Evolutionary conservation across 37 sponge, comb jelly and placozoan genomes (phyloP).

Genomic region (Chondrilla cf. caribensis): DNA sequence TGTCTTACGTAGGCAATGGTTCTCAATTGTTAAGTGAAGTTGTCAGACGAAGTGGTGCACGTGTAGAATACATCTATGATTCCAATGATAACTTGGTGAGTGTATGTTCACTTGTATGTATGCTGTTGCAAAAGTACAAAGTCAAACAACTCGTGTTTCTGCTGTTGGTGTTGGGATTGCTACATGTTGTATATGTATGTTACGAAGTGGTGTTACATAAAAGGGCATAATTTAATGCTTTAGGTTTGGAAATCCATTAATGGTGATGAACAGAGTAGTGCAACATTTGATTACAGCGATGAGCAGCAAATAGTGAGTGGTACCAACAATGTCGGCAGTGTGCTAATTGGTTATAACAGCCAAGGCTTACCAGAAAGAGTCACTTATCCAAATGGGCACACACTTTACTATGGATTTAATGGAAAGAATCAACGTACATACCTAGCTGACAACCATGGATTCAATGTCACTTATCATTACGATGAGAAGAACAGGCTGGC

Average conservation of each 20-base stretch:
- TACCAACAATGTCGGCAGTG: conserved; percentile 16
- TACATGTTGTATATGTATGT: neutral
- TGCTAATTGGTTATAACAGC: conserved; percentile 10
- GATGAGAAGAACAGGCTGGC: neutral
- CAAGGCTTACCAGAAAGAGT: conserved; percentile 11
- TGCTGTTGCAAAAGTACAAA: too few relatives aligned
- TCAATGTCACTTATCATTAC: conserved; percentile 29
- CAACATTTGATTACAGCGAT: too few relatives aligned
- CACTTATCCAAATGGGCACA: conserved; percentile 32
- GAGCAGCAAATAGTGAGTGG: neutral
- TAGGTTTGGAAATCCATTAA: neutral
- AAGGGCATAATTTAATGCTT: too few relatives aligned
- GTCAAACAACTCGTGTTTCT: too few relatives aligned
- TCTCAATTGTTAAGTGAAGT: too few relatives aligned
- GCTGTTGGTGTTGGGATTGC: too few relatives aligned
- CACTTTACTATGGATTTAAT: conserved; percentile 27
- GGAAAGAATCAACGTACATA: neutral
- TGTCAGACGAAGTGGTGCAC: too few relatives aligned
- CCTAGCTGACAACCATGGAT: conserved; percentile 21
- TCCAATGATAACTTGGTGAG: neutral
- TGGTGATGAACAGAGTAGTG: too few relatives aligned
- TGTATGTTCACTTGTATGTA: neutral
- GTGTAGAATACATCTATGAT: neutral
- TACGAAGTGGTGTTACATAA: neutral
- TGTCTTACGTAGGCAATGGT: too few relatives aligned